Percentiles rank a stretch among this genome's conserved stretches.
Conservation (phyloP, 1,140 invertebrate species). For the Drosophila triauraria region DNA sequence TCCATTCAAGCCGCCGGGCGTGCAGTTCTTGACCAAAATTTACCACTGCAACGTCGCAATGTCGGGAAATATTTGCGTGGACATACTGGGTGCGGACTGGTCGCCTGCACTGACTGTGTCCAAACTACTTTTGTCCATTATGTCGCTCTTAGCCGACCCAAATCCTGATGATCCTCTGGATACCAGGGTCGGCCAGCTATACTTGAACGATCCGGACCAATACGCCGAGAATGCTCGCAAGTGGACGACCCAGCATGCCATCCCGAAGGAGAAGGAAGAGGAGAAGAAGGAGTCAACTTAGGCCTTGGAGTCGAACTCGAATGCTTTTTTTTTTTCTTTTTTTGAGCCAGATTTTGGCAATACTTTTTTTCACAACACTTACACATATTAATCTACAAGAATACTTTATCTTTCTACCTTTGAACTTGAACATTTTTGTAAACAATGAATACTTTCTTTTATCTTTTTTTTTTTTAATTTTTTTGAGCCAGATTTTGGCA, state of each 20-base stretch:
- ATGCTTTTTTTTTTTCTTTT: no score
- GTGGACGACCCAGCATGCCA: neutral
- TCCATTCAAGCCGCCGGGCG: neutral
- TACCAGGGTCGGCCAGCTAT: rapidly evolving
- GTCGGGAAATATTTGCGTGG: neutral
- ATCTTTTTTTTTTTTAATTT: no score
- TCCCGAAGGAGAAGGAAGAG: no score
- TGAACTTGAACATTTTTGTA: no score
- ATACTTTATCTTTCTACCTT: no score
- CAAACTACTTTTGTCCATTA: neutral
- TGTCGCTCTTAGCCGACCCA: neutral
- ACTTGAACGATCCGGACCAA: neutral
- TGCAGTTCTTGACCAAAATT: neutral
- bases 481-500: no score
- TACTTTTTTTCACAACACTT: no score
- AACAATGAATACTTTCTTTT: no score
- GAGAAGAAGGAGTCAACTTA: no score
- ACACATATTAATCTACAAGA: no score
- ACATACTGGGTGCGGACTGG: neutral
- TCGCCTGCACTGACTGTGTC: neutral
- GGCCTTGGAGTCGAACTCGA: no score
- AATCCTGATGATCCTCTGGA: neutral
- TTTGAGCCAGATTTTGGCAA: no score
- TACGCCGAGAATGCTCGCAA: neutral
- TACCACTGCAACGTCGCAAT: neutral